phyloP scores from a whole-genome alignment of 2,113 vertebrate genomes.

The Micromys minutus region DNA sequence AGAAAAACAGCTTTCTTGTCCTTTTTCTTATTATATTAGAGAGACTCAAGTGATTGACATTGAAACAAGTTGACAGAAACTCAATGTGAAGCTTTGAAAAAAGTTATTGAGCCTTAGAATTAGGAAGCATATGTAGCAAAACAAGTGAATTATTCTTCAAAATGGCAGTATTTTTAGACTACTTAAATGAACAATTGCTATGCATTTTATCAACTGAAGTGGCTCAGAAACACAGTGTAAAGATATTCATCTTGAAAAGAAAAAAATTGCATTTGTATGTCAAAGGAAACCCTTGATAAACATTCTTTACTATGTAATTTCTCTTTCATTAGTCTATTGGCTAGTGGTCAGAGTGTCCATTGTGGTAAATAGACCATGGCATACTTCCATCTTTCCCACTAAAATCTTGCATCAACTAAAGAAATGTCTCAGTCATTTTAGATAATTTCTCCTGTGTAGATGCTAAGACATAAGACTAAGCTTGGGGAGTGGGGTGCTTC shows the following conservation, averaged over 20 bases:
- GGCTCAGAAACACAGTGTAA: background rate
- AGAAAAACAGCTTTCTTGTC: background rate
- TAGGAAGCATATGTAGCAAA: background rate
- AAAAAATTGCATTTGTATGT: background rate
- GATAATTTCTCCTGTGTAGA: background rate
- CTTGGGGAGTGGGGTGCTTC: background rate
- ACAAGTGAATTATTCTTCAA: background rate
- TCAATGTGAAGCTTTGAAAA: conserved; percentile 13
- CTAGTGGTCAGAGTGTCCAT: background rate
- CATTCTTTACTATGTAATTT: background rate
- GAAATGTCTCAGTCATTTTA: background rate
- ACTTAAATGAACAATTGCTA: background rate
- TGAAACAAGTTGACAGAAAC: background rate
- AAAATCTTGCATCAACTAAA: background rate
- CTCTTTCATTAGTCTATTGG: background rate
- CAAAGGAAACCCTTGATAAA: background rate
- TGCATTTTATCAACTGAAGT: background rate
- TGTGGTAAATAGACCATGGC: background rate
- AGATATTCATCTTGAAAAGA: background rate
- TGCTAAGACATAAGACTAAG: background rate
- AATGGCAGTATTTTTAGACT: background rate
- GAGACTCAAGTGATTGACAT: background rate
- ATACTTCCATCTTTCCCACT: background rate
- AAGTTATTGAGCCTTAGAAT: background rate
- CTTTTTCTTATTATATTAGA: background rate